phyloP scores from a whole-genome alignment of 2,113 vertebrate species.

The Tachysurus vachellii region DNA sequence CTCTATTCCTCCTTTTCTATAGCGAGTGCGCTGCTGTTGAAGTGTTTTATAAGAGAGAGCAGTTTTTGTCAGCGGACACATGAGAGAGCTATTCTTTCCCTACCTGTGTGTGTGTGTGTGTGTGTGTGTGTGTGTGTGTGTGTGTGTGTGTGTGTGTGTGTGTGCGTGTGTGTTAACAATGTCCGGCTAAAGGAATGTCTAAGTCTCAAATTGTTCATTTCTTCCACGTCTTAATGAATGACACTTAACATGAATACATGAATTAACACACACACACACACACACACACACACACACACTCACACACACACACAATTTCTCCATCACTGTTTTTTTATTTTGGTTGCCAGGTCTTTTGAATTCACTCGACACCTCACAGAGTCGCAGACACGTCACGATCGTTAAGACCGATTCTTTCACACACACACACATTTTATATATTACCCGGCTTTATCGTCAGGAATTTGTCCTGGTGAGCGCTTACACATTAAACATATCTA shows the following conservation, averaged over 20 bases:
- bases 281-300: background rate
- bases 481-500: conserved; percentile 1
- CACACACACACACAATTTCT: background rate
- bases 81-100: conserved; percentile 53
- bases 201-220: background rate
- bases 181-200: background rate
- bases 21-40: conserved; percentile 18
- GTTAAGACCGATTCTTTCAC: background rate
- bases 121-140: conserved; percentile 45
- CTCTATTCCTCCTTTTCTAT: conserved; percentile 26
- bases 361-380: background rate
- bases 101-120: conserved; percentile 36
- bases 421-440: background rate
- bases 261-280: background rate
- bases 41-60: conserved; percentile 33
- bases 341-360: background rate
- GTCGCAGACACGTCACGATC: background rate
- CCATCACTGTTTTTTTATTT: background rate
- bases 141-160: conserved; percentile 43
- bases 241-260: background rate
- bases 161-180: conserved; percentile 32
- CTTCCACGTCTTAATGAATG: background rate
- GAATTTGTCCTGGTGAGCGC: background rate
- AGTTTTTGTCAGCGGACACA: conserved; percentile 56
- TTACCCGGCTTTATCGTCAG: background rate